Base-by-base conservation (phyloP, 2,797 vertebrate species). In the Brotula barbata region DNA sequence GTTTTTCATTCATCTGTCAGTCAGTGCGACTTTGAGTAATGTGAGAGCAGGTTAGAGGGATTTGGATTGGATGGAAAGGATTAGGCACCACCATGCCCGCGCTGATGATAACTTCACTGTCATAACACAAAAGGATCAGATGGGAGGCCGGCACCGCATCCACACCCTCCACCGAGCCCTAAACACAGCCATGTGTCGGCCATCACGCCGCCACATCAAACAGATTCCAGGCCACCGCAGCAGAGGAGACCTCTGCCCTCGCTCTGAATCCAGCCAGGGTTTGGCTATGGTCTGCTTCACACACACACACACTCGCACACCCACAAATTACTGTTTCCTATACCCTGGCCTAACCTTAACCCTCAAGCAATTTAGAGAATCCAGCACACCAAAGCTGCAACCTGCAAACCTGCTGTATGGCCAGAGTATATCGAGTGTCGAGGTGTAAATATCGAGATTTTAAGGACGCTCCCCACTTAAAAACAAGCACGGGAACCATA, bases 131-230 rank as follows among this genome's bases (percentile, higher is more conserved):
- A 14, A 21, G 34, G 46, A 37, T 56, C 22, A 25, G 45, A 57
- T 50, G 17, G 16, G 15, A 20, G 58, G 28, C 21, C 7, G 17
- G 17, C 36, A 11, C 10, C 33, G 6, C 9, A 1, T 12, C 9
- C 42, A 22, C 54, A 11, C 2, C n/a, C 9, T 19, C 36, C 43
- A 40, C 39, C 52, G 23, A 40, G 45, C 37, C 48, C 10, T 71
- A 79, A 85, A 77, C 39, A 68, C 21, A 50, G 37, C 83, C 83
- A 85, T 14, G 62, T 80, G 80, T 58, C 48, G 8, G 34, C 58
- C 47, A 14, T 62, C 42, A 23, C 11, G 28, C 61, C 6, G 46
- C 20, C 17, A 50, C 79, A 65, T 79, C 66, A 75, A 73, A 76
- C 57, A 58, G 71, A 78, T 74, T 79, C 68, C 68, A 72, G 49